Conservation (phyloP, 2,113 vertebrate species). For the Rhinoderma darwinii region DNA sequence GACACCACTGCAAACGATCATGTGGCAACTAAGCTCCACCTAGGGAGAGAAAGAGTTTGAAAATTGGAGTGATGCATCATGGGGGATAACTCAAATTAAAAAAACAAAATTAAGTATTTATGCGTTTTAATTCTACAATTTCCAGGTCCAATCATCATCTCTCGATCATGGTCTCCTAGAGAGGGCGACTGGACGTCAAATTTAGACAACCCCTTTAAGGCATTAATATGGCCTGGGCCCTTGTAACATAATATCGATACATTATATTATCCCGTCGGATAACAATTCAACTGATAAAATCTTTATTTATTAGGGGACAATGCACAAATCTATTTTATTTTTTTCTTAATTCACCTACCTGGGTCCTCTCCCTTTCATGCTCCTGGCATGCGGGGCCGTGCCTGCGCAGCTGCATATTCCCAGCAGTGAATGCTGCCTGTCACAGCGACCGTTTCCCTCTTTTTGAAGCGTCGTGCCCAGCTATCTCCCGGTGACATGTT, state of each 20-base stretch:
- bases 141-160: too few relatives aligned
- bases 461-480: constrained; percentile 67
- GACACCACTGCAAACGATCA: too few relatives aligned
- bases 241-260: neutral
- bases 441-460: constrained; percentile 64
- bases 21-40: too few relatives aligned
- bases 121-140: too few relatives aligned
- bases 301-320: neutral
- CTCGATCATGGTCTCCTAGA: too few relatives aligned
- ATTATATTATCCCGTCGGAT: neutral
- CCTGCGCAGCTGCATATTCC: constrained; percentile 48
- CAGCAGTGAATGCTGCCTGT: constrained; percentile 65
- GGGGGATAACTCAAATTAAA: too few relatives aligned
- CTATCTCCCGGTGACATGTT: constrained; percentile 65
- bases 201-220: too few relatives aligned
- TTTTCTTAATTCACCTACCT: neutral
- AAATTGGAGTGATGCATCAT: too few relatives aligned
- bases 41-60: too few relatives aligned
- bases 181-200: too few relatives aligned
- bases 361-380: constrained; percentile 40
- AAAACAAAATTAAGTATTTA: too few relatives aligned
- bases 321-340: neutral
- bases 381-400: constrained; percentile 62
- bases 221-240: too few relatives aligned
- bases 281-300: neutral